Percentiles rank a stretch among this genome's conserved stretches.
Evolutionary conservation across 2,113 vertebrate genomes (phyloP).

Genomic region (Muntiacus reevesi): DNA sequence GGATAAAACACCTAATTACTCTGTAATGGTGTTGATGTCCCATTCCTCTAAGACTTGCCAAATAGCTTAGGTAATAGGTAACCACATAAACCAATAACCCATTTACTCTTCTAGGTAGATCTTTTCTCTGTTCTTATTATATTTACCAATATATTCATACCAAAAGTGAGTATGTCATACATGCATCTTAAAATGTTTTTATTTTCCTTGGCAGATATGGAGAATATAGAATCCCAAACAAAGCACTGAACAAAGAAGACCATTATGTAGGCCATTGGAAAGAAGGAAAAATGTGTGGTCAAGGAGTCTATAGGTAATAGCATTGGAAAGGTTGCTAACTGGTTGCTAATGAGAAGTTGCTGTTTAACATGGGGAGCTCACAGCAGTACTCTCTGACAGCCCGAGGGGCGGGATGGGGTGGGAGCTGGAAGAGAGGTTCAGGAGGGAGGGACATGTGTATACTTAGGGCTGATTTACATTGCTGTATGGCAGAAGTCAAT

Average conservation of each 20-base stretch:
- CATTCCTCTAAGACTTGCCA: neutral
- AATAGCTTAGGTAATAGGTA: neutral
- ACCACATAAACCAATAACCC: neutral
- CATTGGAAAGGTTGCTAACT: neutral
- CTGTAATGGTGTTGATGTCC: neutral
- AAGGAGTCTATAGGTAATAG: constrained; percentile 91
- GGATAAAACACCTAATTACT: neutral
- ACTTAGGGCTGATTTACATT: neutral
- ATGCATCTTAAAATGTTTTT: neutral
- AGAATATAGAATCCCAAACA: constrained; percentile 90
- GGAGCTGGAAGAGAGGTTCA: neutral
- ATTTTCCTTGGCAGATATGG: constrained; percentile 85
- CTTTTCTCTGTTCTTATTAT: neutral
- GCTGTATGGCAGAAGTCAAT: neutral
- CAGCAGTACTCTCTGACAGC: neutral
- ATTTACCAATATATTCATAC: neutral
- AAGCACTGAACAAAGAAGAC: constrained; percentile 89
- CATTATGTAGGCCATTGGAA: constrained; percentile 95
- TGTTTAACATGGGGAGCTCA: neutral
- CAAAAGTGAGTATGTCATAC: neutral
- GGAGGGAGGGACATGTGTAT: neutral
- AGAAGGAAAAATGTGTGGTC: constrained; percentile 95
- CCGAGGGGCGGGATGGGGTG: neutral
- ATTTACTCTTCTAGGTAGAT: neutral
- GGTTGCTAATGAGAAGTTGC: neutral